Conservation (phyloP, 1,140 invertebrate species). For the Drosophila truncata region DNA sequence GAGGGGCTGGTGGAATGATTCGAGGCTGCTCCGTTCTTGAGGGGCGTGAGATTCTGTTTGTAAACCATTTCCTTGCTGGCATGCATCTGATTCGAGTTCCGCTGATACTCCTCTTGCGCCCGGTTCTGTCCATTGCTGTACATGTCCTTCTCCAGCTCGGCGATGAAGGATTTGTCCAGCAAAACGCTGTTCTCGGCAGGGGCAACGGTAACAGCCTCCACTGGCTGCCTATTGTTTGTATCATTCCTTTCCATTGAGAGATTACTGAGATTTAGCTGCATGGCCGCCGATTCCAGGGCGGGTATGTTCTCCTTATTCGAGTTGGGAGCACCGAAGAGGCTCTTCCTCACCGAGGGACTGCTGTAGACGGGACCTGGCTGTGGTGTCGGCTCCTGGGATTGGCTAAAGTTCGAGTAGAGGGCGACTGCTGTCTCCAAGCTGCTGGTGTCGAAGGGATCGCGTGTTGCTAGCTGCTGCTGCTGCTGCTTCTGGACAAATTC, state of each 20-base stretch:
- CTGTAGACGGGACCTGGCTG: slow-evolving; percentile 29
- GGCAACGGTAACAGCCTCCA: slow-evolving; percentile 6
- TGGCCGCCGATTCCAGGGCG: slow-evolving; percentile 63
- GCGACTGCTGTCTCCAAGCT: slow-evolving; percentile 43
- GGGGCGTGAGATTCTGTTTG: slow-evolving; percentile 79
- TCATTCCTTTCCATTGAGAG: slow-evolving; percentile 56
- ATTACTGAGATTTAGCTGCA: slow-evolving; percentile 69
- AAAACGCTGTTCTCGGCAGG: slow-evolving; percentile 55
- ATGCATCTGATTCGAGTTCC: slow-evolving; percentile 86
- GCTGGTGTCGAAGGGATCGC: slow-evolving; percentile 88
- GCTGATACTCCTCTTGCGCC: slow-evolving; percentile 75
- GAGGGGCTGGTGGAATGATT: slow-evolving; percentile 69
- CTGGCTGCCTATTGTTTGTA: background rate
- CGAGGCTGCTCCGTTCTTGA: slow-evolving; percentile 68
- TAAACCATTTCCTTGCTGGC: slow-evolving; percentile 71
- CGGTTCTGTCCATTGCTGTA: slow-evolving; percentile 73
- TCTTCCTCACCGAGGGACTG: slow-evolving; percentile 69
- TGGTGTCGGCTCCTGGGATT: slow-evolving; percentile 13
- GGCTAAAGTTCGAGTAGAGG: slow-evolving; percentile 65
- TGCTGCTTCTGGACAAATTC: slow-evolving; percentile 74
- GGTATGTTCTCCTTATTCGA: slow-evolving; percentile 81
- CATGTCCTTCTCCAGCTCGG: slow-evolving; percentile 88
- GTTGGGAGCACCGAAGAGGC: slow-evolving; percentile 52
- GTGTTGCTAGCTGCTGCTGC: slow-evolving; percentile 28
- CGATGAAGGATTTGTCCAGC: slow-evolving; percentile 87